phyloP scores from a whole-genome alignment of 2,113 vertebrate species.

The Nibea coibor region DNA sequence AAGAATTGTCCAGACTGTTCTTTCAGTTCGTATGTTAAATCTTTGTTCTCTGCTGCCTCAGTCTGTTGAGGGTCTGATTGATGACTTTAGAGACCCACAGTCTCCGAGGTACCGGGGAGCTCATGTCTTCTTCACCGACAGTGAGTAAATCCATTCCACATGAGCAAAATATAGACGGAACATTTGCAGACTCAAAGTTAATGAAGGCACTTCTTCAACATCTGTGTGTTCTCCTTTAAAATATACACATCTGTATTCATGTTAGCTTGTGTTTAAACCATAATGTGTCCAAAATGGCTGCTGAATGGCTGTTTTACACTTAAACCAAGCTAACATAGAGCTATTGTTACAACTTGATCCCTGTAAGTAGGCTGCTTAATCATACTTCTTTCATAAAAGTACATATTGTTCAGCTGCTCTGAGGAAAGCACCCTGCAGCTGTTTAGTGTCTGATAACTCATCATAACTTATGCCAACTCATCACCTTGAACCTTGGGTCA shows the following conservation, averaged over 20 bases:
- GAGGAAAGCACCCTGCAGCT: too few relatives aligned
- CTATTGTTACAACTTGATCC: background rate
- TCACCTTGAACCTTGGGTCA: too few relatives aligned
- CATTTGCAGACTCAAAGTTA: background rate
- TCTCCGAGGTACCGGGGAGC: conserved; percentile 91
- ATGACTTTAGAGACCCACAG: conserved; percentile 94
- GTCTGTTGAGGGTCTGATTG: conserved; percentile 95
- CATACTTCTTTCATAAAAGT: background rate
- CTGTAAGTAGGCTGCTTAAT: background rate
- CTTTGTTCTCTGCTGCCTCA: conserved; percentile 65
- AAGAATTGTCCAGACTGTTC: background rate
- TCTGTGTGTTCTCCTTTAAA: background rate
- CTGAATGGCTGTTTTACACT: background rate
- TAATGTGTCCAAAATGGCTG: background rate
- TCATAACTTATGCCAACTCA: too few relatives aligned
- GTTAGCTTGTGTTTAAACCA: background rate
- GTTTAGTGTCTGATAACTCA: background rate
- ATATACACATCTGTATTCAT: background rate
- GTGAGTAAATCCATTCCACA: conserved; percentile 83
- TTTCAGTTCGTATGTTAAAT: background rate
- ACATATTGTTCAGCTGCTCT: background rate
- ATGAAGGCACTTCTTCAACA: background rate
- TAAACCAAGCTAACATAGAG: background rate
- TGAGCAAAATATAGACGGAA: background rate
- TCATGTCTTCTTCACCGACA: conserved; percentile 98